Evolutionary conservation across 2,797 vertebrate genomes (phyloP), one percentile per base, ranked within the genome.

Genomic region (Discoglossus pictus): DNA sequence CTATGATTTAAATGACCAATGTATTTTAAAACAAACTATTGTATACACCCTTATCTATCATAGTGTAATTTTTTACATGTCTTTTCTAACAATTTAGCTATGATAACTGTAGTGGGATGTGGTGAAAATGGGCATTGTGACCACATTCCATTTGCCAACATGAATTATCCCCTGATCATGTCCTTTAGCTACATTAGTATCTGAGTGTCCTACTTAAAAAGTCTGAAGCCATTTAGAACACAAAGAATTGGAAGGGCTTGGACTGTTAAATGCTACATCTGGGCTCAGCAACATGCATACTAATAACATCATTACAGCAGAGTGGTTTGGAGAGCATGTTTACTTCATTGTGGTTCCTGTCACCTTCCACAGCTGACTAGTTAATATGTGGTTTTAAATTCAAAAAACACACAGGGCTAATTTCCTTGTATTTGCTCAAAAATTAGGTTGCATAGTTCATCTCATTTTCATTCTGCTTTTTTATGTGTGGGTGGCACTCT

Each of bases 271-370:
- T 90, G 89, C 92, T 94, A 93, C 91, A 92, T 94, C 89, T 89
- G 93, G 92, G 88, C 91, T 91, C 89, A 89, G 92, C 91, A 92
- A 93, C 91, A 92, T 92, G 91, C 92, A 95, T 94, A 93, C 90
- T 95, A 93, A 95, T 93, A 89, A 88, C 90, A 92, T 93, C 91
- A 94, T 95, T 93, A 92, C 88, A 88, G 84, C 85, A 65, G 83
- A 91, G 89, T 89, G 87, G 87, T 87, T 93, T 87, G 85, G 86
- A 90, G 86, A 92, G 87, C 84, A 69, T 93, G 92, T 93, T 93
- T 93, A 93, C 89, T 93, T 92, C 91, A 88, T 91, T 90, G 88
- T 89, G 90, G 86, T 91, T 89, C 87, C 89, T 82, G 86, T 91
- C 91, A 92, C 92, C 88, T 91, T 89, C 87, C 88, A 85, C 67